These are phyloP conservation scores for Acanthochromis polyacanthus DNA, from an alignment of 2,113 vertebrate genomes.

Conservation along the genomic window DNA sequence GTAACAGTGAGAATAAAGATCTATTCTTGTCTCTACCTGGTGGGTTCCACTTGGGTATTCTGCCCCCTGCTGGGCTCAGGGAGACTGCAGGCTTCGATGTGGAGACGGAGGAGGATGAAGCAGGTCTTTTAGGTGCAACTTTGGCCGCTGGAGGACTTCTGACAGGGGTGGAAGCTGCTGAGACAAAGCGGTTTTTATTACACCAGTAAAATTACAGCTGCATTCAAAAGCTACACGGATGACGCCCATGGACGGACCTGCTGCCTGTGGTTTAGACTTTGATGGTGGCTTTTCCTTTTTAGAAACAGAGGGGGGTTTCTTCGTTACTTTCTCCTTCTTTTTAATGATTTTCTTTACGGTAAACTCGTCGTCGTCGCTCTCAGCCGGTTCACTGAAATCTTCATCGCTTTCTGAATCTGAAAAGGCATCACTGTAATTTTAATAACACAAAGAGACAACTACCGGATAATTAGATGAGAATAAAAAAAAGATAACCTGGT, in stretches of 20 bases:
- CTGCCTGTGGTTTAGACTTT: slow-evolving; percentile 60
- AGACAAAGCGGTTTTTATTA: neutral
- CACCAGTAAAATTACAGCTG: neutral
- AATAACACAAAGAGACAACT: neutral
- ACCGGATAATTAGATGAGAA: no score
- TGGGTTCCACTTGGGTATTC: slow-evolving; percentile 89
- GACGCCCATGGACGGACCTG: slow-evolving; percentile 54
- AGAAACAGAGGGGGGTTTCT: slow-evolving; percentile 33
- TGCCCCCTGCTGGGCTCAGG: slow-evolving; percentile 80
- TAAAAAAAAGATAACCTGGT: slow-evolving; percentile 64
- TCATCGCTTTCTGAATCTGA: slow-evolving; percentile 83
- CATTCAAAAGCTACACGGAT: neutral
- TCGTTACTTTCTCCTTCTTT: slow-evolving; percentile 63
- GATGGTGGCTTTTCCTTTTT: slow-evolving; percentile 79
- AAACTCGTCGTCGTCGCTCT: slow-evolving; percentile 85
- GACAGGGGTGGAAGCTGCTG: slow-evolving; percentile 24
- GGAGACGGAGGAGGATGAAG: slow-evolving; percentile 36
- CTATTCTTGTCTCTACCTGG: slow-evolving; percentile 92
- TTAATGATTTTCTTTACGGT: slow-evolving; percentile 70
- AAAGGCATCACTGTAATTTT: slow-evolving; percentile 1
- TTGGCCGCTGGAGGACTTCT: slow-evolving; percentile 63
- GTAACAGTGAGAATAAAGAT: no score
- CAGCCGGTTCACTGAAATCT: slow-evolving; percentile 81
- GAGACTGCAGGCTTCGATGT: slow-evolving; percentile 49
- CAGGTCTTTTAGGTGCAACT: slow-evolving; percentile 36